Conservation (phyloP, 2,888 invertebrate species). For the Campoplex nolae region DNA sequence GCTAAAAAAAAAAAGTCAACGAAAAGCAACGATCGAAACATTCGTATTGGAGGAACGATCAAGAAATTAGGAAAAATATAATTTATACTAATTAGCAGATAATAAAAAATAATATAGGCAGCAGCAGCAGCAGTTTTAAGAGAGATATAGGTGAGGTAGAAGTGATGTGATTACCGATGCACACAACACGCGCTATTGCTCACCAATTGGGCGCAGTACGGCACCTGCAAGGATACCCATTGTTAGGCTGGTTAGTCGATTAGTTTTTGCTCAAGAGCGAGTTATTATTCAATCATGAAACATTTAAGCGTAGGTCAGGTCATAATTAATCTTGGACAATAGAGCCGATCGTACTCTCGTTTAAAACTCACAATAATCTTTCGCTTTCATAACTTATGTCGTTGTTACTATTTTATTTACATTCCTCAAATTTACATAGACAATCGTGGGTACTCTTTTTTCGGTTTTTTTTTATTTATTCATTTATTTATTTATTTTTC, state of each 20-base stretch:
- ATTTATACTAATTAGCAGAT: constrained; percentile 45
- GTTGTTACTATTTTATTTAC: constrained; percentile 32
- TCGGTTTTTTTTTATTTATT: not conserved
- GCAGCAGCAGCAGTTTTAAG: constrained; percentile 74
- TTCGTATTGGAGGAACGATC: constrained; percentile 64
- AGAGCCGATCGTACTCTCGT: constrained; percentile 47
- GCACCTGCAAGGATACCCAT: constrained; percentile 90
- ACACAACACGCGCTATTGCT: constrained; percentile 98
- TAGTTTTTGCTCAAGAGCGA: constrained; percentile 66
- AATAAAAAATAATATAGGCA: constrained; percentile 59
- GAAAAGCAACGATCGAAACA: constrained; percentile 35
- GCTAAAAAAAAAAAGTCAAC: constrained; percentile 15
- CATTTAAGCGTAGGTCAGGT: constrained; percentile 52
- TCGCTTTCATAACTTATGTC: constrained; percentile 35
- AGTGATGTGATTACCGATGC: constrained; percentile 96
- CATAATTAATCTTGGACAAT: constrained; percentile 45
- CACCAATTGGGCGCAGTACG: constrained; percentile 97
- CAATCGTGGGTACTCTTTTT: not conserved
- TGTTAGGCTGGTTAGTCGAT: constrained; percentile 83
- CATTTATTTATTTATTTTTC: not conserved
- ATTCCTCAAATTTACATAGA: constrained; percentile 24
- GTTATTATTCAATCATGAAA: constrained; percentile 49
- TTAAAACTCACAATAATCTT: constrained; percentile 32
- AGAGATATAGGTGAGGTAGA: constrained; percentile 86
- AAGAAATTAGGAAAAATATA: constrained; percentile 54